These are phyloP conservation scores for Saturnia pavonia DNA, from an alignment of 2,888 invertebrate genomes.

Conservation along the genomic window DNA sequence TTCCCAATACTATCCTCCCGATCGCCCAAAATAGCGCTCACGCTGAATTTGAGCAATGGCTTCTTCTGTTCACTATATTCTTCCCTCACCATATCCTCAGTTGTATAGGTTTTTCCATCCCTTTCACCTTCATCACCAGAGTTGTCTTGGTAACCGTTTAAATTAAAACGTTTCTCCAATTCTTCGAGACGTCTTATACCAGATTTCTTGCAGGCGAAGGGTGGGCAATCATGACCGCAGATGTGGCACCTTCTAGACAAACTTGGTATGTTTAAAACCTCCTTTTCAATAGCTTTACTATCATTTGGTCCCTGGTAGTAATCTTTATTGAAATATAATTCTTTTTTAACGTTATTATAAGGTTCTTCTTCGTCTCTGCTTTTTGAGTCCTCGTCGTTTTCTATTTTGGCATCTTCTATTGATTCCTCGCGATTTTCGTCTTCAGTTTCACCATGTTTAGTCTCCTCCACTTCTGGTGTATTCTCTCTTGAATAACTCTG, in stretches of 20 bases:
- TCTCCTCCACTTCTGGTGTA: slow-evolving; percentile 65
- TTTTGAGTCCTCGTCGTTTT: slow-evolving; percentile 68
- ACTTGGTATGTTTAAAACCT: slow-evolving; percentile 69
- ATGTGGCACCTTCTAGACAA: slow-evolving; percentile 73
- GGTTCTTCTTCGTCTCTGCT: slow-evolving; percentile 57
- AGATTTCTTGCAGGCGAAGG: slow-evolving; percentile 73
- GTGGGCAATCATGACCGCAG: slow-evolving; percentile 82
- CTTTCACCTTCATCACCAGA: slow-evolving; percentile 65
- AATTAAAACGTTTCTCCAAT: slow-evolving; percentile 68
- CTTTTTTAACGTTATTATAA: slow-evolving; percentile 56
- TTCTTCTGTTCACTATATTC: slow-evolving; percentile 79
- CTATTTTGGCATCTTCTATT: slow-evolving; percentile 51
- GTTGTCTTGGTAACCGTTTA: slow-evolving; percentile 66
- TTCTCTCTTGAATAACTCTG: slow-evolving; percentile 66
- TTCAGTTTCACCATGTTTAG: slow-evolving; percentile 51
- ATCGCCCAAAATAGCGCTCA: slow-evolving; percentile 93
- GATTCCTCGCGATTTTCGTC: slow-evolving; percentile 54
- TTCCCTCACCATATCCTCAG: slow-evolving; percentile 71
- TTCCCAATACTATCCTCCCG: slow-evolving; percentile 61
- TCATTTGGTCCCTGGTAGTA: slow-evolving; percentile 53
- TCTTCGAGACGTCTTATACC: slow-evolving; percentile 70
- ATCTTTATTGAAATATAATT: slow-evolving; percentile 59
- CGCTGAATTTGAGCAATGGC: slow-evolving; percentile 94
- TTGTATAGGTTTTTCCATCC: slow-evolving; percentile 50
- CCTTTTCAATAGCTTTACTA: slow-evolving; percentile 54